Base-by-base conservation (phyloP, 2,113 vertebrate genomes). In the Nansenia antarctica region DNA sequence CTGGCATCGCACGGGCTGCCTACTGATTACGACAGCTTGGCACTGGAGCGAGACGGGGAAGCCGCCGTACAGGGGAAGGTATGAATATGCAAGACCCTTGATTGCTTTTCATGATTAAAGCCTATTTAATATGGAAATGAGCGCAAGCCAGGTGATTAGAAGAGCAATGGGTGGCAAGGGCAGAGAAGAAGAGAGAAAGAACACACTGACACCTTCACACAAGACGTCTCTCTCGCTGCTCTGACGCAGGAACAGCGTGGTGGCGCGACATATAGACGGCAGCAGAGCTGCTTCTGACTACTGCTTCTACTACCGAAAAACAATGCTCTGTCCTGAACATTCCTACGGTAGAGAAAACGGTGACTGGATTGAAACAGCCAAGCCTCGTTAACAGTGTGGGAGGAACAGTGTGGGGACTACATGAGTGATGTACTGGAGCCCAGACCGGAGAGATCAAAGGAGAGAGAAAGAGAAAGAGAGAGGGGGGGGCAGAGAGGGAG, bases 81-180 rank as follows among this genome's bases (percentile, higher is more conserved):
- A 98, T 98, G 98, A 99, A 99, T 98, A 99, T 99, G 96, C 97
- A 99, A 97, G 94, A 97, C 95, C 86, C 94, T n/a, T 95, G 96
- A 96, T 96, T 98, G 96, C 96, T 96, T 98, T 98, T 98, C 96
- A 98, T 98, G 96, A 99, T 99, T 98, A 99, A 99, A 99, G 96
- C 97, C 97, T 98, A 98, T 98, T 98, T 98, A 99, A 99, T 98
- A 99, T 99, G 98, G 95, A 98, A 99, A 99, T 99, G 97, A 98
- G 96, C 94, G 94, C 95, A 97, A 95, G 95, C 95, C 96, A 97
- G 96, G 95, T 98, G 96, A 99, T 98, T 99, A 99, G 89, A 91
- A 82, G 85, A 91, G 86, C 90, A 84, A 68, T 86, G 89, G 86
- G 86, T 84, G 85, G 87, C 85, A 83, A n/a, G 87, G 86, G 87